These are phyloP conservation scores for Heteronetta atricapilla DNA, from an alignment of 2,113 vertebrate species.

Conservation along the genomic window DNA sequence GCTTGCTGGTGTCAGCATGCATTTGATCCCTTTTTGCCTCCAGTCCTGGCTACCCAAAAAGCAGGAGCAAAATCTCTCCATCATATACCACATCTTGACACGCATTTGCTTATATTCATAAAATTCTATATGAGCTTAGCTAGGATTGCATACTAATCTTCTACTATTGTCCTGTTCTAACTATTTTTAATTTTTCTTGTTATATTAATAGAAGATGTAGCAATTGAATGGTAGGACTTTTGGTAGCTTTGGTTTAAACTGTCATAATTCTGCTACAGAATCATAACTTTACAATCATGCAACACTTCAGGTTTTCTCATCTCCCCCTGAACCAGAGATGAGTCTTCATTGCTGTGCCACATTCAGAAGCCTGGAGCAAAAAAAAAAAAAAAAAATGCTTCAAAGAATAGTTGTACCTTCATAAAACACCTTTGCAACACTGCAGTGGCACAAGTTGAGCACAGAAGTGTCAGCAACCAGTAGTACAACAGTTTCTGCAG, in stretches of 20 bases:
- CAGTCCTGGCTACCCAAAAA: background rate
- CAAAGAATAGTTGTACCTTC: background rate
- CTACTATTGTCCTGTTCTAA: background rate
- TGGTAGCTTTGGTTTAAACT: background rate
- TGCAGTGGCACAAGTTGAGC: background rate
- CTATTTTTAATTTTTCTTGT: background rate
- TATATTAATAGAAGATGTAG: background rate
- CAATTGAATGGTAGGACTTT: background rate
- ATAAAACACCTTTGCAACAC: background rate
- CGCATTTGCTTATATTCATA: background rate
- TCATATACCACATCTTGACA: too few relatives aligned
- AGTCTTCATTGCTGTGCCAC: background rate
- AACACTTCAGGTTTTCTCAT: background rate
- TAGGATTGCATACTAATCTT: background rate
- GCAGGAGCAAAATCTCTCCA: background rate
- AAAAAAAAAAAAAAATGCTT: background rate
- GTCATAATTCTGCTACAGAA: background rate
- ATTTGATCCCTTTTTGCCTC: background rate
- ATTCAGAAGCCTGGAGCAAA: background rate
- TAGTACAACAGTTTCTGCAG: accelerated
- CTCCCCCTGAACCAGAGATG: background rate
- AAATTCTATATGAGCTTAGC: background rate
- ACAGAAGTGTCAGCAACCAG: background rate
- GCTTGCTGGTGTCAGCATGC: accelerated
- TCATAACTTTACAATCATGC: background rate